A percentile compares a stretch with the other conserved stretches of the same genome.
Evolutionary conservation across 2,113 vertebrate genomes (phyloP).

Genomic region (Stercorarius parasiticus): DNA sequence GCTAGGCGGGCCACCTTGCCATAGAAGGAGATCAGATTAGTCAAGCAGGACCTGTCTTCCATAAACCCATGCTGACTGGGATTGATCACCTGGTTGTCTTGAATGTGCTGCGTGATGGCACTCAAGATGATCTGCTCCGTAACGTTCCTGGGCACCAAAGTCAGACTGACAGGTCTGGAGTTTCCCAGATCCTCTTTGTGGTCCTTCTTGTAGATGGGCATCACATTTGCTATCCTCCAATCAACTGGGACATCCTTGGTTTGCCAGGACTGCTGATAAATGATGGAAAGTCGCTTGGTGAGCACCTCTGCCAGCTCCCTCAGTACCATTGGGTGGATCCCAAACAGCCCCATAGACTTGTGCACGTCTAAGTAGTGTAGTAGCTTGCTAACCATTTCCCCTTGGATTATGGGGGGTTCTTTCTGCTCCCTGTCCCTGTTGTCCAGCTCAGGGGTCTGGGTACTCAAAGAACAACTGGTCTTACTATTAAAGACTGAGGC

Average conservation of each 20-base stretch:
- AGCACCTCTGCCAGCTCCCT: background rate
- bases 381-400: background rate
- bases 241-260: background rate
- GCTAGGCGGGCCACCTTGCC: background rate
- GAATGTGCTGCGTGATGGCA: background rate
- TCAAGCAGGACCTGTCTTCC: background rate
- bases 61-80: background rate
- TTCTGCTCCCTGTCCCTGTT: too few species aligned
- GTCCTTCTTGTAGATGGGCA: background rate
- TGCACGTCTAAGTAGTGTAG: background rate
- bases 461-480: too few species aligned
- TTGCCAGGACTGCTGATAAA: background rate
- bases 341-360: background rate
- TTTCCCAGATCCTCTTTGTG: background rate
- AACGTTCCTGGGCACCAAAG: background rate
- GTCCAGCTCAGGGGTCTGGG: too few species aligned
- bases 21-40: background rate
- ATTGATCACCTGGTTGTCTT: background rate
- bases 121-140: background rate
- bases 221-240: background rate
- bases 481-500: too few species aligned
- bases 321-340: background rate
- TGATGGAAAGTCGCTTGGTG: background rate
- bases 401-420: too few species aligned
- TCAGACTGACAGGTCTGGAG: background rate